phyloP scores from a whole-genome alignment of 2,888 invertebrate species.

The Ennomos erosarius region DNA sequence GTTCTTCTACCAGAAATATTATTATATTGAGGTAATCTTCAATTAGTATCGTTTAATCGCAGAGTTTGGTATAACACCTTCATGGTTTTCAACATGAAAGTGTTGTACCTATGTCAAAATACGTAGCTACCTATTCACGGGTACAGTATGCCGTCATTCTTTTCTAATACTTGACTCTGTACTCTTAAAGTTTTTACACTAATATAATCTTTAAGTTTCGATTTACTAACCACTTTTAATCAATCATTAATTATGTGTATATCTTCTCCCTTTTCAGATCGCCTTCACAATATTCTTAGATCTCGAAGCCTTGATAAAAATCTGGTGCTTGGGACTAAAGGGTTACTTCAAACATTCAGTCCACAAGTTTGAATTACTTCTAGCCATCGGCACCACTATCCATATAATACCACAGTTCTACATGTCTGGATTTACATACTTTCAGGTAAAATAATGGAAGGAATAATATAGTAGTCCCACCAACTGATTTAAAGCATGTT shows the following conservation, averaged over 20 bases:
- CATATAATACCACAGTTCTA: slow-evolving; percentile 97
- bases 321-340: slow-evolving; percentile 98
- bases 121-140: no score
- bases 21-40: slow-evolving; percentile 91
- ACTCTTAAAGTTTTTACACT: no score
- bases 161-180: no score
- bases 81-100: no score
- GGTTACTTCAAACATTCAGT: slow-evolving; percentile 98
- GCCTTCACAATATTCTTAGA: slow-evolving; percentile 98
- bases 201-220: no score
- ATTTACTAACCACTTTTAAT: no score
- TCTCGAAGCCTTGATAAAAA: slow-evolving; percentile 97
- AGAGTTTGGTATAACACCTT: no score
- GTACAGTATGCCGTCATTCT: no score
- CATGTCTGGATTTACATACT: slow-evolving; percentile 97
- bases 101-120: no score
- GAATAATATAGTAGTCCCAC: no score
- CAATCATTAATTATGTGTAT: no score
- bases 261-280: slow-evolving; percentile 82
- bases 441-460: slow-evolving; percentile 88
- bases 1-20: slow-evolving; percentile 95
- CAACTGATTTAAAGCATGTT: background rate
- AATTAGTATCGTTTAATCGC: background rate
- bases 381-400: slow-evolving; percentile 96
- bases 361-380: slow-evolving; percentile 97